phyloP scores from a whole-genome alignment of 2,888 invertebrate species.

The Cecidostiba fungosa region DNA sequence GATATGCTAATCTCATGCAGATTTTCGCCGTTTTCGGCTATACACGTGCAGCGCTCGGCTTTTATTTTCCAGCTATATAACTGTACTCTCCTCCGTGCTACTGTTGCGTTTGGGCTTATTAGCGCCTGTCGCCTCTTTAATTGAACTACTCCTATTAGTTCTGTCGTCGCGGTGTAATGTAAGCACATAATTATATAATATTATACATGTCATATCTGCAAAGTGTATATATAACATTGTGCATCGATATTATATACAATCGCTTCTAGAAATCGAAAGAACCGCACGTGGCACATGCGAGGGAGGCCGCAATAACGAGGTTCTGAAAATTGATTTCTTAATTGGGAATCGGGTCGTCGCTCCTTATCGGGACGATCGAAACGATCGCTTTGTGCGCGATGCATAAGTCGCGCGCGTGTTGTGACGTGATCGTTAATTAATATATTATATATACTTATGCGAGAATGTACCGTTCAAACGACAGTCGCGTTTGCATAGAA shows the following conservation, averaged over 20 bases:
- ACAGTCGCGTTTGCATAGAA: not conserved
- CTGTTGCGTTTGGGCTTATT: too few relatives aligned
- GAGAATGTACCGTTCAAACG: not conserved
- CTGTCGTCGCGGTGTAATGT: too few relatives aligned
- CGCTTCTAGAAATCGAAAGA: too few relatives aligned
- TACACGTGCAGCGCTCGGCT: not conserved
- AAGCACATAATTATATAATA: too few relatives aligned
- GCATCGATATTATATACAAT: too few relatives aligned
- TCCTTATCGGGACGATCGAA: not conserved
- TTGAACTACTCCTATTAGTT: too few relatives aligned
- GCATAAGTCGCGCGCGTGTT: not conserved
- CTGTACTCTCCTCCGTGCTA: not conserved
- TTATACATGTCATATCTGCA: too few relatives aligned
- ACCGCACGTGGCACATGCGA: too few relatives aligned
- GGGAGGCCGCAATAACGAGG: too few relatives aligned
- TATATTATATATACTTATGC: not conserved
- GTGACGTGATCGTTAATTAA: not conserved
- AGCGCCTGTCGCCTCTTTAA: too few relatives aligned
- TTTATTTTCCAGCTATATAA: not conserved
- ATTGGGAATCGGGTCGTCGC: not conserved
- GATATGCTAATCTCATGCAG: not conserved
- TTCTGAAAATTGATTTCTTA: not conserved
- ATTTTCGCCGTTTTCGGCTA: slow-evolving; percentile 12
- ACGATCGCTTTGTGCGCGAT: not conserved
- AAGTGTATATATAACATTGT: too few relatives aligned